Conservation (phyloP, 2,888 invertebrate genomes). For the Heliconius charithonia region DNA sequence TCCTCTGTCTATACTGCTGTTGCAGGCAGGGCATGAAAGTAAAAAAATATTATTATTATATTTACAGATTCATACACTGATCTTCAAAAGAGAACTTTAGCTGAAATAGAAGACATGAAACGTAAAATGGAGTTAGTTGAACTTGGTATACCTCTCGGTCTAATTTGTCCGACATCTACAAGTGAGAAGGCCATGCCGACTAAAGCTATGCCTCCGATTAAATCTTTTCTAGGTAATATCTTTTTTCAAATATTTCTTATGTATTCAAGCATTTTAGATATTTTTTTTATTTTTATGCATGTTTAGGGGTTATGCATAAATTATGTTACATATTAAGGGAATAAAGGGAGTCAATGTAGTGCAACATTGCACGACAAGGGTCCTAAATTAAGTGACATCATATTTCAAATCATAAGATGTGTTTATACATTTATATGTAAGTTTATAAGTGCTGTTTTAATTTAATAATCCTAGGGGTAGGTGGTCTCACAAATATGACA, state of each 20-base stretch:
- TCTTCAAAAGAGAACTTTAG: constrained; percentile 66
- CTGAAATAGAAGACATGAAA: constrained; percentile 79
- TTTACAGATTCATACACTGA: constrained; percentile 62
- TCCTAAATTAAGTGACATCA: background rate
- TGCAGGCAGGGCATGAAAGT: too few relatives aligned
- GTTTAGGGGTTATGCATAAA: background rate
- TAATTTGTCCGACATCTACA: constrained; percentile 70
- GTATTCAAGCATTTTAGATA: background rate
- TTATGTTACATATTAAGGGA: background rate
- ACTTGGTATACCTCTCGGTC: constrained; percentile 75
- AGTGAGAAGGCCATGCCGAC: constrained; percentile 78
- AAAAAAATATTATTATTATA: too few relatives aligned
- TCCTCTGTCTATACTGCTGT: too few relatives aligned
- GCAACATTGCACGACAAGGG: background rate
- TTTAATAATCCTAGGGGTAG: too few relatives aligned
- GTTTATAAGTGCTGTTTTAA: too few relatives aligned
- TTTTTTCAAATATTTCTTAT: background rate
- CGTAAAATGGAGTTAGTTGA: constrained; percentile 78
- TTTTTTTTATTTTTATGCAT: too few relatives aligned
- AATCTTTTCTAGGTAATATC: constrained; percentile 71
- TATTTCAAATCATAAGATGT: background rate
- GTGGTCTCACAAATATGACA: too few relatives aligned
- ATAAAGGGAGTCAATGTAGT: background rate
- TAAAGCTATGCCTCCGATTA: constrained; percentile 80
- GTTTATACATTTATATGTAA: background rate